A percentile compares a stretch with the other conserved stretches of the same genome.
These are phyloP conservation scores for Hybognathus amarus DNA, from an alignment of 2,797 vertebrate species.

Conservation along the genomic window DNA sequence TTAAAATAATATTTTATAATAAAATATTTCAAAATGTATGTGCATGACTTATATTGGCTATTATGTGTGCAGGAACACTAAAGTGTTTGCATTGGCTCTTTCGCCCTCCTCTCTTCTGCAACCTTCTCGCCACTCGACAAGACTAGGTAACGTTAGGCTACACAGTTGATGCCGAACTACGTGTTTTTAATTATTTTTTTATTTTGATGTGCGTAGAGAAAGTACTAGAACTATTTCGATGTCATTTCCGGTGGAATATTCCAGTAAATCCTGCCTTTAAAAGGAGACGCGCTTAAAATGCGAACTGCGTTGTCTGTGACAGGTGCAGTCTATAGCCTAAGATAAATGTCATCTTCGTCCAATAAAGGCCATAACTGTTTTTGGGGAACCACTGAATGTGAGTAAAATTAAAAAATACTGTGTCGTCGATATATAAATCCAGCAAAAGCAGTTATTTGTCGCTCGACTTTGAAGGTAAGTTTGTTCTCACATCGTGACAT, in stretches of 20 bases:
- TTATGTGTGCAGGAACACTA: neutral
- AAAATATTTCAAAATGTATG: neutral
- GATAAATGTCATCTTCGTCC: neutral
- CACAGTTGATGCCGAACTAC: neutral
- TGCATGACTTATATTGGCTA: neutral
- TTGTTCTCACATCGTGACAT: conserved; percentile 32
- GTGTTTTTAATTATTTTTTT: neutral
- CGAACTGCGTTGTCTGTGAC: conserved; percentile 21
- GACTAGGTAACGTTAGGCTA: too few relatives aligned
- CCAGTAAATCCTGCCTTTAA: conserved; percentile 70
- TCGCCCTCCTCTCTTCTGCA: neutral
- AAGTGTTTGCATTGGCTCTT: too few relatives aligned
- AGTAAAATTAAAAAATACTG: conserved; percentile 7
- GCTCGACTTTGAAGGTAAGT: conserved; percentile 24
- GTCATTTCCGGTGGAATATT: conserved; percentile 83
- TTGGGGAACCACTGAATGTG: conserved; percentile 3
- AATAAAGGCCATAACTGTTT: neutral
- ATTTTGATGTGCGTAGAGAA: conserved; percentile 46
- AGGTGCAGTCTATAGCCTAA: conserved; percentile 55
- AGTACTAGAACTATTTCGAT: conserved; percentile 36
- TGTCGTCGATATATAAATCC: neutral
- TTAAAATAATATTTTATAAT: neutral
- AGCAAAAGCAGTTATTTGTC: neutral
- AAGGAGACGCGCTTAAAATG: conserved; percentile 63
- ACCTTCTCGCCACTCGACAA: too few relatives aligned